These are phyloP conservation scores for Myathropa florea DNA, from an alignment of 2,888 invertebrate genomes.

Conservation along the genomic window DNA sequence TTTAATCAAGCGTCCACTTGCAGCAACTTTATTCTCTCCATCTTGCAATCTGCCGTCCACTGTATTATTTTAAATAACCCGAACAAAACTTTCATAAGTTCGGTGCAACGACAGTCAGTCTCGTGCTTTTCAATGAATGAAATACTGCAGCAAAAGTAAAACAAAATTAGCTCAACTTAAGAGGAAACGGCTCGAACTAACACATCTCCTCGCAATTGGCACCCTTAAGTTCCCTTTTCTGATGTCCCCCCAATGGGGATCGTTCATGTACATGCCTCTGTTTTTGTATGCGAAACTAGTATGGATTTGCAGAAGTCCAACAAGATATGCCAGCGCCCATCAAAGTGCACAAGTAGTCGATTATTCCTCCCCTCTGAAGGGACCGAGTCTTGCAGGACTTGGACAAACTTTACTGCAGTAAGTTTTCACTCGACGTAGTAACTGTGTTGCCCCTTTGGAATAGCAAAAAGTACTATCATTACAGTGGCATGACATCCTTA, in stretches of 20 bases:
- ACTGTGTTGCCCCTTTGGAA: neutral
- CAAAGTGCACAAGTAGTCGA: conserved; percentile 37
- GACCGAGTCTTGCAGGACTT: neutral
- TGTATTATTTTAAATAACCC: too few relatives aligned
- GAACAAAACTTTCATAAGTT: too few relatives aligned
- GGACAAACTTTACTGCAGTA: conserved; percentile 34
- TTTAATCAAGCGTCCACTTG: too few relatives aligned
- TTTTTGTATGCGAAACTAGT: conserved; percentile 7
- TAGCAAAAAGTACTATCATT: conserved; percentile 39
- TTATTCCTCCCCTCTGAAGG: conserved; percentile 16
- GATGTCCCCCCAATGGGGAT: conserved; percentile 27
- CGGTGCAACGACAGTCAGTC: too few relatives aligned
- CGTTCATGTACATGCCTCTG: neutral
- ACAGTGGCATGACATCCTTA: conserved; percentile 20
- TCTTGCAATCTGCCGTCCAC: too few relatives aligned
- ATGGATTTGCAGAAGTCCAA: neutral
- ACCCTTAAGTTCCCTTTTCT: conserved; percentile 34
- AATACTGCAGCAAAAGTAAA: neutral
- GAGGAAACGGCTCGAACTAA: conserved; percentile 8
- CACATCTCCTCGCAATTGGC: conserved; percentile 23
- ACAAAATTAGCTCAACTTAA: conserved; percentile 28
- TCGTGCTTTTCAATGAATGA: neutral
- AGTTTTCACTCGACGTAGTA: conserved; percentile 21
- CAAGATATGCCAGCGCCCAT: neutral
- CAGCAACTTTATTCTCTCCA: too few relatives aligned